Base-by-base conservation (phyloP, 2,888 invertebrate species). In the Meghimatium bilineatum region DNA sequence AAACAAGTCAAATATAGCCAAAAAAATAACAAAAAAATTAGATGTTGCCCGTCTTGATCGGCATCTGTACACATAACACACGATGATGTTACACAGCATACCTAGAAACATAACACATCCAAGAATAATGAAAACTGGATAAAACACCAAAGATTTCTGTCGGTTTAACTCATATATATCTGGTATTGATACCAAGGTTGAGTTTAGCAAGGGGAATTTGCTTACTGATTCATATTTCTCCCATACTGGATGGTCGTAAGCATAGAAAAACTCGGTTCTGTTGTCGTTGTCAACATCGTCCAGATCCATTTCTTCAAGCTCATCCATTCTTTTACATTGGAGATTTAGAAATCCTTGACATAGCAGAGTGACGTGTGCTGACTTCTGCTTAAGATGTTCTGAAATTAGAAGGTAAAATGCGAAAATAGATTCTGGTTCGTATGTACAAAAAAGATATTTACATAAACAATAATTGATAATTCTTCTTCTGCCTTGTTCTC, bases 1-100 rank as follows among this genome's bases (percentile, higher is more conserved):
- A 36, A 89, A 84, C 23, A 91, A 78, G 85, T 91, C 91, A 49
- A 90, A 87, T 20, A 88, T 80, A 8, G 90, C 91, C 75, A 91
- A 84, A 80, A 89, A 90, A 44, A 90, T 81, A n/a, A 91, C 88
- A 75, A 90, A 90, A 75, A 88, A 89, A 75, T 90, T 88, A 14
- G 90, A 89, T 6, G 90, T 89, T 20, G 89, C 89, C 32, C 89
- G 82, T 14, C 88, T 87, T 71, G 91, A 85, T 23, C 89, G 88
- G 63, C 88, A 87, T 60, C 87, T 86, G 86, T 91, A 91, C 14
- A 91, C 87, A 77, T 90, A 89, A 49, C 89, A 90, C 52, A 91
- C 91, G 26, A 90, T 77, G 66, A 83, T 82, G 81, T 91, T 91
- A 63, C 89, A 89, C 56, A 90, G 71, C 3, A 89, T 69, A 14